These are phyloP conservation scores for Amazona guildingii DNA, from an alignment of 2,113 vertebrate genomes.

Conservation along the genomic window DNA sequence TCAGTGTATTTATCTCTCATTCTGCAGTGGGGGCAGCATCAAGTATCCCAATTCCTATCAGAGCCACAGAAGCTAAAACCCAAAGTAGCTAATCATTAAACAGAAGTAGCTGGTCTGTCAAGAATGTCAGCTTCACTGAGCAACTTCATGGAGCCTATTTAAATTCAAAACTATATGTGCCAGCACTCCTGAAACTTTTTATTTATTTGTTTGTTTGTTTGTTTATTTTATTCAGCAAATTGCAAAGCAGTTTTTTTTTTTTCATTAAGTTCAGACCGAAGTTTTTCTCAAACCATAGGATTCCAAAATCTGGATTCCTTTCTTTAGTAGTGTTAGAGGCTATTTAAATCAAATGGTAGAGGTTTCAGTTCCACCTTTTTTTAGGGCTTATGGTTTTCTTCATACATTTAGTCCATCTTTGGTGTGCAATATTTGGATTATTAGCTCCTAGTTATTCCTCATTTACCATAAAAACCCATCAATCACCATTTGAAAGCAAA, in stretches of 20 bases:
- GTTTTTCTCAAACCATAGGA: background rate
- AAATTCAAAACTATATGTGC: background rate
- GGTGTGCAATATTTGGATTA: background rate
- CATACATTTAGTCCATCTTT: background rate
- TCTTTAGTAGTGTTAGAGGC: background rate
- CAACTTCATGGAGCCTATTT: constrained; percentile 4
- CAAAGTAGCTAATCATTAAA: constrained; percentile 20
- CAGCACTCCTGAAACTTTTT: background rate
- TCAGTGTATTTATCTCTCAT: background rate
- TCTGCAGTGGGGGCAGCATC: background rate
- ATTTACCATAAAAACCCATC: background rate
- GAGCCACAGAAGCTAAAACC: background rate
- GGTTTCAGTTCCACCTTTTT: background rate
- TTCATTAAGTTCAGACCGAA: background rate
- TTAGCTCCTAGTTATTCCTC: background rate
- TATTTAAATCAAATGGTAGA: background rate
- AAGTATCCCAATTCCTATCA: background rate
- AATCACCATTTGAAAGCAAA: background rate
- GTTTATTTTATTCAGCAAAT: background rate
- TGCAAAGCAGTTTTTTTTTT: background rate
- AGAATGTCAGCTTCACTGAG: constrained; percentile 31
- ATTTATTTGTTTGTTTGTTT: background rate
- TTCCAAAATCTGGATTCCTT: background rate
- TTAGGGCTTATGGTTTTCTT: background rate
- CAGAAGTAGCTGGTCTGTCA: constrained; percentile 39